Percentiles rank a stretch among this genome's conserved stretches.
phyloP scores from a whole-genome alignment of 2,888 invertebrate species.

The Chalcosyrphus nemorum region DNA sequence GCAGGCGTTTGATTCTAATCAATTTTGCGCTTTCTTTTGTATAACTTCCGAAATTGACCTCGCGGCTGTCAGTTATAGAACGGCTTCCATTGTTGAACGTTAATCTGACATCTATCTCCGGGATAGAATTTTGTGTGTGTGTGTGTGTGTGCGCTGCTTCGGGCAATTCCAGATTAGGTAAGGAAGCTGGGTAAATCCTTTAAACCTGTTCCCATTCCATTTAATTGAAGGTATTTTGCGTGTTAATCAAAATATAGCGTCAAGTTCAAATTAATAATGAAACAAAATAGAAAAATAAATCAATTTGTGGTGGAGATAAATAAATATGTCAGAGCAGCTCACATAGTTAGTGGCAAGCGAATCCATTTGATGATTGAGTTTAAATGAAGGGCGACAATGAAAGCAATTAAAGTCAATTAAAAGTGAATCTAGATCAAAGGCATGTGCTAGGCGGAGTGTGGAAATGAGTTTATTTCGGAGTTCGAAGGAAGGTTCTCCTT shows the following conservation, averaged over 20 bases:
- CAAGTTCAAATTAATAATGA: conserved; percentile 4
- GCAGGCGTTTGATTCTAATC: not conserved
- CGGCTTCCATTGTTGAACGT: not conserved
- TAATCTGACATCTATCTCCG: conserved; percentile 18
- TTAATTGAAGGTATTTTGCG: not conserved
- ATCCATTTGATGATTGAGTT: conserved; percentile 28
- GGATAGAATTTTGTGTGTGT: not conserved
- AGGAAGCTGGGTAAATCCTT: not conserved
- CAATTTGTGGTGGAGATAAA: not conserved
- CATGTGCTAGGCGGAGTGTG: conserved; percentile 17
- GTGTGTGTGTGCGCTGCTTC: not conserved
- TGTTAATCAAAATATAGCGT: not conserved
- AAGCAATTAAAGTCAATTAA: conserved; percentile 45
- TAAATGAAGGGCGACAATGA: conserved; percentile 35
- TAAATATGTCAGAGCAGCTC: not conserved
- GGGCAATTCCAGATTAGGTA: not conserved
- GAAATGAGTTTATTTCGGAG: conserved; percentile 7
- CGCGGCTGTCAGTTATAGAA: not conserved
- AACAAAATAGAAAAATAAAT: not conserved
- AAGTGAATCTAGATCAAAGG: conserved; percentile 35
- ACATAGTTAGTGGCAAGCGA: not conserved
- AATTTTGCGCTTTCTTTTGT: not conserved
- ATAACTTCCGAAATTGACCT: not conserved
- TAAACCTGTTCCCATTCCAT: not conserved
- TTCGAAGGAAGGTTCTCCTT: not conserved